phyloP scores from a whole-genome alignment of 2,888 invertebrate genomes.

The Brachyptera risi region DNA sequence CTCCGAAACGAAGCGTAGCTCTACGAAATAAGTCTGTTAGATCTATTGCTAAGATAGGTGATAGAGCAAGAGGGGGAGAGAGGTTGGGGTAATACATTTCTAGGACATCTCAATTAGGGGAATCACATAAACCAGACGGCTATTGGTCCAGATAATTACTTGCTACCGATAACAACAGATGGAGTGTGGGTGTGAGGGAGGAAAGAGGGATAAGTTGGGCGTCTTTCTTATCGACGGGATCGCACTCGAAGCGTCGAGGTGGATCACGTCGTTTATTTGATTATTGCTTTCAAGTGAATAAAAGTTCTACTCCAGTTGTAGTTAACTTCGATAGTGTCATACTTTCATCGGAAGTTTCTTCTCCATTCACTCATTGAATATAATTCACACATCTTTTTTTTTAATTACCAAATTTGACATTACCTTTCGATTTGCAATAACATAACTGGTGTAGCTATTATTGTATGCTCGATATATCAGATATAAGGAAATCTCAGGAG shows the following conservation, averaged over 20 bases:
- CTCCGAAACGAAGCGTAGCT: background rate
- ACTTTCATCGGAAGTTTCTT: too few relatives aligned
- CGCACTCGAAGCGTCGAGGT: background rate
- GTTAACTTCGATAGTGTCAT: too few relatives aligned
- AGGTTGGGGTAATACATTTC: conserved; percentile 12
- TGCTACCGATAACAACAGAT: background rate
- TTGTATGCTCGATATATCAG: too few relatives aligned
- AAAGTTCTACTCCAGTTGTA: too few relatives aligned
- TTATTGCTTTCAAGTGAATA: background rate
- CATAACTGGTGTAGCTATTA: too few relatives aligned
- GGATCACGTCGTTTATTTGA: background rate
- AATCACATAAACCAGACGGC: conserved; percentile 16
- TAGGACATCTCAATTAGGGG: conserved; percentile 19
- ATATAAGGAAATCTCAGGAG: too few relatives aligned
- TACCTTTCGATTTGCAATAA: too few relatives aligned
- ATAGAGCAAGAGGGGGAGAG: background rate
- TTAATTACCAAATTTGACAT: too few relatives aligned
- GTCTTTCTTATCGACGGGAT: too few relatives aligned
- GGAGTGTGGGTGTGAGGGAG: background rate
- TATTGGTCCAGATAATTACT: conserved; percentile 20
- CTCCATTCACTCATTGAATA: too few relatives aligned
- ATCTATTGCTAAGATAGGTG: conserved; percentile 2
- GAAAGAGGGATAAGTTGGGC: background rate
- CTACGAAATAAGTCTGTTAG: background rate
- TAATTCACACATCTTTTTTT: too few relatives aligned